A percentile compares a stretch with the other conserved stretches of the same genome.
Evolutionary conservation across 2,113 vertebrate species (phyloP).

Genomic region (Chelonoidis abingdonii): DNA sequence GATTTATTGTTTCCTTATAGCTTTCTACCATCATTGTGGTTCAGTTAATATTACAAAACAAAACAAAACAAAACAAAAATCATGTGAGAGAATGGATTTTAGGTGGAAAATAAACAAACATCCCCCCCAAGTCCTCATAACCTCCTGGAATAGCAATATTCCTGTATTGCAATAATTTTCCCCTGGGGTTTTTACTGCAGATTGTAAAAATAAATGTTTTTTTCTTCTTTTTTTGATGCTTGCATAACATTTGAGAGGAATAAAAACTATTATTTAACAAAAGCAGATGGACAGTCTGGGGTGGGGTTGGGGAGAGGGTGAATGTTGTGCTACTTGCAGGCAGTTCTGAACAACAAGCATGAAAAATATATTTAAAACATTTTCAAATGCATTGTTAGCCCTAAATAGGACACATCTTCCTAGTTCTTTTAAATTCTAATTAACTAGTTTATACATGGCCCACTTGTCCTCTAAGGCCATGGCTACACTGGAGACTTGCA

Average conservation of each 20-base stretch:
- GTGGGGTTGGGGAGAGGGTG: rapidly evolving
- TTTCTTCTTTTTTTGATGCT: slow-evolving; percentile 16
- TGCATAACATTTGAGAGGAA: slow-evolving; percentile 23
- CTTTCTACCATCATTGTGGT: background rate
- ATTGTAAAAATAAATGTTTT: slow-evolving; percentile 46
- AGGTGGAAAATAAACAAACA: background rate
- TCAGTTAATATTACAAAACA: background rate
- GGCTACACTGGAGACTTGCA: too few species aligned
- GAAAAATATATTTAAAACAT: slow-evolving; percentile 30
- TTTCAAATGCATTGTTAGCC: slow-evolving; percentile 37
- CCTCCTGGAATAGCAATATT: background rate
- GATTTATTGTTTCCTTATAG: background rate
- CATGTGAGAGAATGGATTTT: background rate
- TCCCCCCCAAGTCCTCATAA: background rate
- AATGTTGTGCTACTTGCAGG: slow-evolving; percentile 31
- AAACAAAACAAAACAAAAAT: slow-evolving; percentile 10
- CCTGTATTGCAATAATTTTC: slow-evolving; percentile 34
- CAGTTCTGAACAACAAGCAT: slow-evolving; percentile 5
- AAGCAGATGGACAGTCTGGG: slow-evolving; percentile 41
- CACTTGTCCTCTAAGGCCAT: background rate
- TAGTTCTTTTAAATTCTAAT: slow-evolving; percentile 20
- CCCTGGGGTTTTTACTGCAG: slow-evolving; percentile 24
- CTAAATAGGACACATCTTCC: background rate
- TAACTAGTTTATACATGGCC: background rate
- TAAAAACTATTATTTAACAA: slow-evolving; percentile 39